Evolutionary conservation across 37 sponge, comb jelly and placozoan species (phyloP).

Genomic region (Crambe crambe): DNA sequence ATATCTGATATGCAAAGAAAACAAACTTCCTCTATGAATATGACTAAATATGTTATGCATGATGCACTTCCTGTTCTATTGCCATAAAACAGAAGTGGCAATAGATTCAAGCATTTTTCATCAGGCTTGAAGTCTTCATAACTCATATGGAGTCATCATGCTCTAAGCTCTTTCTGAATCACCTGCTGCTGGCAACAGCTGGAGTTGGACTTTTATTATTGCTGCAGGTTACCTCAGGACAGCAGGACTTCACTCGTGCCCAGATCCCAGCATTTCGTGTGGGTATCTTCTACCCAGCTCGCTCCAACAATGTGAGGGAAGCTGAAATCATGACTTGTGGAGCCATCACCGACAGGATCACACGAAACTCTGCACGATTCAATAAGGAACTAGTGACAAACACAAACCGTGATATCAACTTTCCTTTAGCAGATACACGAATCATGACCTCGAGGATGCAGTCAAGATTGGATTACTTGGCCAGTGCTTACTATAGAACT

Average conservation of each 20-base stretch:
- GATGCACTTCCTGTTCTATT: too few relatives aligned
- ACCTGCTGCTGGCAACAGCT: too few relatives aligned
- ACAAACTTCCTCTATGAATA: too few relatives aligned
- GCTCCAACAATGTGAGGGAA: background rate
- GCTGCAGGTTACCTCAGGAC: too few relatives aligned
- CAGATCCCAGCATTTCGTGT: constrained; percentile 32
- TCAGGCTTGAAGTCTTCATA: too few relatives aligned
- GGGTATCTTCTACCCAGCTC: constrained; percentile 57
- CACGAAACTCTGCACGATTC: constrained; percentile 57
- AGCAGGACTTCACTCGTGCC: constrained; percentile 38
- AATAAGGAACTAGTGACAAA: constrained; percentile 44
- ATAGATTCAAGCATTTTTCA: too few relatives aligned
- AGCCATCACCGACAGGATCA: constrained; percentile 42
- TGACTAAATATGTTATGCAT: too few relatives aligned
- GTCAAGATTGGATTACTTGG: constrained; percentile 30
- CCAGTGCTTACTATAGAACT: background rate
- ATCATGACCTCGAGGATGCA: constrained; percentile 69
- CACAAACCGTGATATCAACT: constrained; percentile 36
- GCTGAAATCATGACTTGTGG: constrained; percentile 59
- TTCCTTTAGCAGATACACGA: constrained; percentile 38
- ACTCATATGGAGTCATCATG: too few relatives aligned
- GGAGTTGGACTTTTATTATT: too few relatives aligned
- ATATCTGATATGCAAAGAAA: too few relatives aligned
- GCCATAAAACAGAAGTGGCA: too few relatives aligned
- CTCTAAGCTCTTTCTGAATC: too few relatives aligned